Evolutionary conservation across 2,888 invertebrate species (phyloP), one percentile per base, ranked within the genome.

Genomic region (Brachypterus glaber): DNA sequence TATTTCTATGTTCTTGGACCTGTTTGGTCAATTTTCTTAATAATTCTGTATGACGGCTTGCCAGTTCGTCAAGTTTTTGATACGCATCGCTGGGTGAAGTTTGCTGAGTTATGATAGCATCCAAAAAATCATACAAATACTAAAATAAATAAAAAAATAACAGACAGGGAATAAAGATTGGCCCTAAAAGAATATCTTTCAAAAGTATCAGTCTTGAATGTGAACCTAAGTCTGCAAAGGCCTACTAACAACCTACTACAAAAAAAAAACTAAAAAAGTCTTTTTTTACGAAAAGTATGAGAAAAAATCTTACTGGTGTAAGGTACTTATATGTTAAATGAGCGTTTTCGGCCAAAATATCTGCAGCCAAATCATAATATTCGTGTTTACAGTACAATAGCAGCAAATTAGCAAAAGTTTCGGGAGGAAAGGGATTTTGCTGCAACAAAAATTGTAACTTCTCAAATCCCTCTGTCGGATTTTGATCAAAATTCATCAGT

Each of bases 291-390:
- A 12, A 9, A 12, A 31, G 17, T 18, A 8, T 9, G 12, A 9
- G 5, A 17, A 18, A 15, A 4, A 21, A 41, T 64, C 71, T 69
- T 69, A 84, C 85, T 43, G 89, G 86, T 4, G 90, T 87, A 36
- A 97, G 68, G 63, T 89, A 93, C 66, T 95, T 95, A 59, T 91
- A 93, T 0, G 95, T 96, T 37, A 96, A 77, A 59, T 96, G 90
- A 4, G 92, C 88, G 66, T 97, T 95, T 67, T 97, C 97, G 4
- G 97, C 97, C 44, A 98, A 65, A 24, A 98, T 88, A 68, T 98
- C 98, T 0, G 98, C 98, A 7, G 97, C 97, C 42, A 97, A 70
- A 63, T 98, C 97, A 59, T 86, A 96, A 61, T 95, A 92, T 66
- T 96, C 96, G 64, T 95, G 92, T 63, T 93, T 95, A 61, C 96